Evolutionary conservation across 2,113 vertebrate species (phyloP).

Genomic region (Motacilla tschutschensis): DNA sequence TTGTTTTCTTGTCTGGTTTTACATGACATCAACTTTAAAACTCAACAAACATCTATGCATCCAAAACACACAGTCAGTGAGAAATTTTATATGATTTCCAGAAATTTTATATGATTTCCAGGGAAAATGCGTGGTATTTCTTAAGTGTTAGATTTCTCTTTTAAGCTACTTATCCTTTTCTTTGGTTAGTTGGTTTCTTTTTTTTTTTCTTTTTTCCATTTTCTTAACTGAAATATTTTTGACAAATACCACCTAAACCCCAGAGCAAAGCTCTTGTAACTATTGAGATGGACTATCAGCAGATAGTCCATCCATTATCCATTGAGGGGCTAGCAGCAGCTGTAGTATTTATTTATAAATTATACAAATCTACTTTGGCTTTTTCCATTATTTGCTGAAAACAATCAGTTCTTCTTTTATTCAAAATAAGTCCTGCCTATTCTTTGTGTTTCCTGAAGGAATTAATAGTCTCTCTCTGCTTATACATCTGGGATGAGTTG

Average conservation of each 20-base stretch:
- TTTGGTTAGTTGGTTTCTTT: not conserved
- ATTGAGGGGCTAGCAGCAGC: not conserved
- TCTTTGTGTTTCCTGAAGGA: not conserved
- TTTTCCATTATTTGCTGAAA: not conserved
- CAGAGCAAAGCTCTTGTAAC: not conserved
- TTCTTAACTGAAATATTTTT: not conserved
- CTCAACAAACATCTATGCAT: not conserved
- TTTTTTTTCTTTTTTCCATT: not conserved
- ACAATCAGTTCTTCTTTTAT: not conserved
- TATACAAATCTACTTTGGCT: not conserved
- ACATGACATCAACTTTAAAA: not conserved
- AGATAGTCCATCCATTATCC: no score
- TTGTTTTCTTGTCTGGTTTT: not conserved
- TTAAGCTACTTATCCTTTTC: not conserved
- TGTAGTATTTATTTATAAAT: not conserved
- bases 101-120: no score
- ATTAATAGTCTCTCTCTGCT: not conserved
- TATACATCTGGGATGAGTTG: not conserved
- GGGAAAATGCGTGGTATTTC: not conserved
- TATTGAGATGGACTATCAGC: no score
- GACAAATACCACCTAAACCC: not conserved
- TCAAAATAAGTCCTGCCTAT: not conserved
- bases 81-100: not conserved
- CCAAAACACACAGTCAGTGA: not conserved
- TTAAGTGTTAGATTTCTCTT: not conserved